These are phyloP conservation scores for Crocallis elinguaria DNA, from an alignment of 2,888 invertebrate species.

Conservation along the genomic window DNA sequence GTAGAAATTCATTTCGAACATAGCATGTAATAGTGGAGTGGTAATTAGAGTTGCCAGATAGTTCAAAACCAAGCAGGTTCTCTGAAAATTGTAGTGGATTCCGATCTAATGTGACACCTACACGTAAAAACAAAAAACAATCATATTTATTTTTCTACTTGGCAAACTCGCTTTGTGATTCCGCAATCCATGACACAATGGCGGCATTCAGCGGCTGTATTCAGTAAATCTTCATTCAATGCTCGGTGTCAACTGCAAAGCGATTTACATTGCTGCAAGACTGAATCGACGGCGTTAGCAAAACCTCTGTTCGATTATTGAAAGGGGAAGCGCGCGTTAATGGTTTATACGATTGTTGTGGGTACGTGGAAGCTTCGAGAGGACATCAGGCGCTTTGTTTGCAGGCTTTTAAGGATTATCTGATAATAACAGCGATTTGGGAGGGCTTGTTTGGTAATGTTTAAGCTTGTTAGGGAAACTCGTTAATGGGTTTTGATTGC, in stretches of 20 bases:
- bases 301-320: constrained; percentile 50
- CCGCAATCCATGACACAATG: constrained; percentile 21
- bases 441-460: constrained; percentile 12
- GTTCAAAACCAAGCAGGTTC: constrained; percentile 9
- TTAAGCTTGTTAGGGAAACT: constrained; percentile 17
- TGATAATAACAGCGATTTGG: constrained; percentile 23
- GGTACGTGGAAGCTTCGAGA: constrained; percentile 22
- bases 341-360: constrained; percentile 42
- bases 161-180: constrained; percentile 20
- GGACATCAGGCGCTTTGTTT: constrained; percentile 33
- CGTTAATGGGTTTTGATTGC: constrained; percentile 19
- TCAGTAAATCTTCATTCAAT: constrained; percentile 55
- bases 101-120: background rate
- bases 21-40: constrained; percentile 19
- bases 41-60: constrained; percentile 31
- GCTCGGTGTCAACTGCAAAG: constrained; percentile 52
- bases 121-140: background rate
- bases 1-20: constrained; percentile 29
- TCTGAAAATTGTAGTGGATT: background rate
- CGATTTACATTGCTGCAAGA: constrained; percentile 34
- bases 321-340: constrained; percentile 45
- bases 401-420: constrained; percentile 29
- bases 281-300: constrained; percentile 35
- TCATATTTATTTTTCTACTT: constrained; percentile 1
- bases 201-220: constrained; percentile 43